Percentiles rank a stretch among this genome's conserved stretches.
Evolutionary conservation across 2,888 invertebrate genomes (phyloP).

Genomic region (Girardia tigrina): DNA sequence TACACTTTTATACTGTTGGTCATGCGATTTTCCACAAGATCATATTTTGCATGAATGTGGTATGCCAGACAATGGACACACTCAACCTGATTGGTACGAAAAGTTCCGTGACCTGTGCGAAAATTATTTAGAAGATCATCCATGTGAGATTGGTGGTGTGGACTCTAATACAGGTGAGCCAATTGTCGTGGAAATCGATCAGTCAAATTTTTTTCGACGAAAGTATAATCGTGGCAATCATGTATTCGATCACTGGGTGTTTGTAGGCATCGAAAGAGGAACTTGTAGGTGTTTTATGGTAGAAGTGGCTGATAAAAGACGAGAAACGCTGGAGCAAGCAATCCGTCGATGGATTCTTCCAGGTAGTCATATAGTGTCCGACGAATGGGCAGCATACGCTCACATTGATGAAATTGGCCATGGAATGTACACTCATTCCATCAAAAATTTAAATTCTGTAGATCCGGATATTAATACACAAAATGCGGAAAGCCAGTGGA

Average conservation of each 20-base stretch:
- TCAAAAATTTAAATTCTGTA: slow-evolving; percentile 24
- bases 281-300: slow-evolving; percentile 13
- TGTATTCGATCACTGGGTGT: slow-evolving; percentile 1
- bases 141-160: neutral
- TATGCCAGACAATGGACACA: no score
- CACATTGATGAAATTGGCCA: neutral
- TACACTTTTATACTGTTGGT: no score
- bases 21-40: no score
- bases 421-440: slow-evolving; percentile 30
- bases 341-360: slow-evolving; percentile 55
- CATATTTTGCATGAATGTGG: no score
- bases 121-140: neutral
- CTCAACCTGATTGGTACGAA: no score
- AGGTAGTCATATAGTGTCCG: slow-evolving; percentile 32
- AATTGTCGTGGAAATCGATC: neutral
- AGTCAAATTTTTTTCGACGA: no score
- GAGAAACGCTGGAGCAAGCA: slow-evolving; percentile 6
- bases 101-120: no score
- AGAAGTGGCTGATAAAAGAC: neutral
- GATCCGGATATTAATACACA: slow-evolving; percentile 31
- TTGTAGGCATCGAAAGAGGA: neutral
- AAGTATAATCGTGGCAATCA: neutral
- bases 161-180: neutral
- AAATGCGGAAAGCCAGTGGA: slow-evolving; percentile 14
- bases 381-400: slow-evolving; percentile 27